Evolutionary conservation across 2,113 vertebrate genomes (phyloP).

Genomic region (Syrrhaptes paradoxus): DNA sequence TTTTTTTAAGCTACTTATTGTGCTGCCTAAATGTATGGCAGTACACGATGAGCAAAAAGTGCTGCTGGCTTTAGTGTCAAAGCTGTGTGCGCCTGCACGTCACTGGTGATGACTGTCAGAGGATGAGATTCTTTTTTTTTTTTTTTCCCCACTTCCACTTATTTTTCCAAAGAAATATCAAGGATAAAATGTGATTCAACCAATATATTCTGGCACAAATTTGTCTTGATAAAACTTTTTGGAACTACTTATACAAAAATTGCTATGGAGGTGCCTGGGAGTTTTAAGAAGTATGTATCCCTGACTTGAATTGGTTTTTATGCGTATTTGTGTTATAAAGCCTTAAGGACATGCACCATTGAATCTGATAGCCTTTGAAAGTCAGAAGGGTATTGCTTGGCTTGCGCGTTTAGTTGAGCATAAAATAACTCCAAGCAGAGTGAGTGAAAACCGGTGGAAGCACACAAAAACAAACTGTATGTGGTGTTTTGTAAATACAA

Average conservation of each 20-base stretch:
- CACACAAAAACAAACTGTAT: not conserved
- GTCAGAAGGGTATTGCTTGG: not conserved
- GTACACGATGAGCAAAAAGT: too few relatives aligned
- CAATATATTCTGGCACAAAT: too few relatives aligned
- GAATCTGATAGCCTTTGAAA: not conserved
- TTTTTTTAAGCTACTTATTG: not conserved
- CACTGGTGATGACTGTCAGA: not conserved
- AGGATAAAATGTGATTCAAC: not conserved
- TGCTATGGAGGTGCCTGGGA: not conserved
- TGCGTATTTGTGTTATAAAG: not conserved
- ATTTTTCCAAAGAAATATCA: not conserved
- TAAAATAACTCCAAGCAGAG: not conserved
- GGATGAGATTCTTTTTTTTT: rapidly evolving
- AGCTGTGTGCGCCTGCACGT: not conserved
- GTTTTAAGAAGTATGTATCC: not conserved
- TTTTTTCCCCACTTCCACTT: not conserved
- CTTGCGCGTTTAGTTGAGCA: not conserved
- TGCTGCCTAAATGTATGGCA: not conserved
- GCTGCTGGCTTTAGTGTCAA: too few relatives aligned
- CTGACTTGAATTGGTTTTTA: not conserved
- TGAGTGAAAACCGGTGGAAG: not conserved
- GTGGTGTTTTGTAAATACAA: not conserved
- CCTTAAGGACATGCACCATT: not conserved
- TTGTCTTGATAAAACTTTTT: not conserved
- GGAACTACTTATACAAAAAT: not conserved